Conservation (phyloP, 2,113 vertebrate species). For the Aspiorhynchus laticeps region DNA sequence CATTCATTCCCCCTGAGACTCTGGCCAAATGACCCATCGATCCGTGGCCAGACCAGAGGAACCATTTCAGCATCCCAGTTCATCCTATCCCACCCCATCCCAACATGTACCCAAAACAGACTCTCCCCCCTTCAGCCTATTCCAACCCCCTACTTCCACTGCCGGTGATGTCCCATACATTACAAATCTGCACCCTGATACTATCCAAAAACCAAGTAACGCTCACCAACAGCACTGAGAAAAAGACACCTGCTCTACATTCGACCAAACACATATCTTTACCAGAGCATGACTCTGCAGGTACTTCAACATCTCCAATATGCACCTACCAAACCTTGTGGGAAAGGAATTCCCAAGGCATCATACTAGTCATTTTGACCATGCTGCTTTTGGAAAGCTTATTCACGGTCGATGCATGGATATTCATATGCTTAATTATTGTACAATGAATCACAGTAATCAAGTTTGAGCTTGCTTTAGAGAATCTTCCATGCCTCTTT, state of each 20-base stretch:
- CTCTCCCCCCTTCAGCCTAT: background rate
- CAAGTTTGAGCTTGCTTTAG: slow-evolving; percentile 14
- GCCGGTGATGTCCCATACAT: slow-evolving; percentile 56
- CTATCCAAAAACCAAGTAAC: slow-evolving; percentile 37
- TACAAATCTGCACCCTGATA: slow-evolving; percentile 57
- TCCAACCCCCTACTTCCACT: slow-evolving; percentile 24
- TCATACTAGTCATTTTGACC: background rate
- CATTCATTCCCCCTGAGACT: slow-evolving; percentile 54
- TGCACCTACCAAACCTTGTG: background rate
- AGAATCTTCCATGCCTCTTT: background rate
- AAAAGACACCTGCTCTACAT: background rate
- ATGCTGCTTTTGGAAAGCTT: background rate
- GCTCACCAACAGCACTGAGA: background rate
- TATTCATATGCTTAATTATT: slow-evolving; percentile 24
- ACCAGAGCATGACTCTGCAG: background rate
- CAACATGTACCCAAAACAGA: slow-evolving; percentile 2
- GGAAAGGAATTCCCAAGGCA: background rate
- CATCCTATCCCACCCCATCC: background rate
- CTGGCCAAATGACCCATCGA: slow-evolving; percentile 67
- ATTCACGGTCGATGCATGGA: background rate
- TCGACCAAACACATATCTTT: background rate
- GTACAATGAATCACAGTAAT: background rate
- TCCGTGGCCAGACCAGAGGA: slow-evolving; percentile 61
- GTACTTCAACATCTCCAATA: background rate
- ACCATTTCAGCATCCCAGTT: background rate